Percentiles rank a stretch among this genome's conserved stretches.
Conservation (phyloP, 2,797 vertebrate genomes). For the Threskiornis aethiopicus region DNA sequence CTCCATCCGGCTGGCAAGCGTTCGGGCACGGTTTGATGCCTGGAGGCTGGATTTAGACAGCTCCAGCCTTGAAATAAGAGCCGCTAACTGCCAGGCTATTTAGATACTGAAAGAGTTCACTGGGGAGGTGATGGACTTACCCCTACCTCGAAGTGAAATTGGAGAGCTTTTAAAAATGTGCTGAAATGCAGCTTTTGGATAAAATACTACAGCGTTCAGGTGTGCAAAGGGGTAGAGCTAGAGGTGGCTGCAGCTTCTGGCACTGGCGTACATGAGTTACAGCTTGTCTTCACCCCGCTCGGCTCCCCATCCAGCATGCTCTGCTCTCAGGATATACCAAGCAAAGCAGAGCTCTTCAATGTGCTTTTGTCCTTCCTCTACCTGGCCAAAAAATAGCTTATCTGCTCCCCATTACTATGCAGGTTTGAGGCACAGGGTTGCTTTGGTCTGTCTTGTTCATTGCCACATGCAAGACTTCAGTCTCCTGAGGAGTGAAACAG, state of each 20-base stretch:
- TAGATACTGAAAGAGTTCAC: constrained; percentile 33
- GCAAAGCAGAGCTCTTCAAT: background rate
- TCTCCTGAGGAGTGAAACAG: background rate
- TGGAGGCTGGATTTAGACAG: constrained; percentile 34
- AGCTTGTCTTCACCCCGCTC: background rate
- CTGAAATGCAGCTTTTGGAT: constrained; percentile 22
- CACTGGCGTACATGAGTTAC: background rate
- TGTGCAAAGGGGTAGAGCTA: background rate
- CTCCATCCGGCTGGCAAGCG: background rate
- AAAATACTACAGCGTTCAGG: background rate
- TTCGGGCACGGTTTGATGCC: background rate
- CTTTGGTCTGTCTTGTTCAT: background rate
- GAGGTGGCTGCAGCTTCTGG: background rate
- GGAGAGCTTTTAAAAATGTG: constrained; percentile 31
- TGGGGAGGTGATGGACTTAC: constrained; percentile 26
- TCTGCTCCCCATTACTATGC: background rate
- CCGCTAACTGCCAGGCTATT: background rate
- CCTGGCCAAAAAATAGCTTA: background rate
- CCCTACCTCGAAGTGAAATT: background rate
- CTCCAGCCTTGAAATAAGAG: constrained; percentile 50
- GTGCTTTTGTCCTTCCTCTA: background rate
- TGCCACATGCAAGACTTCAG: background rate
- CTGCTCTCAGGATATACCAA: background rate
- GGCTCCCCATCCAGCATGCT: background rate
- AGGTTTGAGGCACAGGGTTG: background rate